A percentile compares a stretch with the other conserved stretches of the same genome.
These are phyloP conservation scores for Agrochola circellaris DNA, from an alignment of 2,888 invertebrate species.

Conservation along the genomic window DNA sequence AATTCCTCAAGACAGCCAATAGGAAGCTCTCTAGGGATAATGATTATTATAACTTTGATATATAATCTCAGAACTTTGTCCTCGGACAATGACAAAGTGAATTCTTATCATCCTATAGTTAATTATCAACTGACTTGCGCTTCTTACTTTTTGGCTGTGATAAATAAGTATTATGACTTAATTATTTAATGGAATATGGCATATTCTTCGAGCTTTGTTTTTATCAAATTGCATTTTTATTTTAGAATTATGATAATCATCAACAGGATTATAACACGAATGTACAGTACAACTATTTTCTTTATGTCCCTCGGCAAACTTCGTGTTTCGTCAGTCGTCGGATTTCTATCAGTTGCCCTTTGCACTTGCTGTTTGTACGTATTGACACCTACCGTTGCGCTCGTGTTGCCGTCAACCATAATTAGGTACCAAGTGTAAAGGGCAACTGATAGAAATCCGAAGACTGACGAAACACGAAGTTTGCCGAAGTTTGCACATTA, in stretches of 20 bases:
- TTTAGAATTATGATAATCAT: neutral
- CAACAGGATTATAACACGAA: neutral
- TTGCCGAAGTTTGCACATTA: too few relatives aligned
- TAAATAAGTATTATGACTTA: slow-evolving; percentile 24
- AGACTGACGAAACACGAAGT: too few relatives aligned
- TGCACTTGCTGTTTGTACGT: too few relatives aligned
- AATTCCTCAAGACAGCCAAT: slow-evolving; percentile 16
- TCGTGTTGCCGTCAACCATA: too few relatives aligned
- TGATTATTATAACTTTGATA: slow-evolving; percentile 49
- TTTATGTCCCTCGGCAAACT: too few relatives aligned
- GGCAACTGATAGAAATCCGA: too few relatives aligned
- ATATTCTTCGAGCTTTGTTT: neutral
- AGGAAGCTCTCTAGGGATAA: slow-evolving; percentile 27
- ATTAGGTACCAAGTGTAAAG: too few relatives aligned
- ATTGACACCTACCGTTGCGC: too few relatives aligned
- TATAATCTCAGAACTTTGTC: slow-evolving; percentile 50
- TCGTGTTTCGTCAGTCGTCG: too few relatives aligned
- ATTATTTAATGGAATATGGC: slow-evolving; percentile 12
- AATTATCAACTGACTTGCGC: slow-evolving; percentile 49
- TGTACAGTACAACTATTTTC: too few relatives aligned
- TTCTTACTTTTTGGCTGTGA: slow-evolving; percentile 40
- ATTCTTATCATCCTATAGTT: slow-evolving; percentile 40
- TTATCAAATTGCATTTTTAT: neutral
- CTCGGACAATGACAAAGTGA: slow-evolving; percentile 54
- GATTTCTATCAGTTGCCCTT: too few relatives aligned